Evolutionary conservation across 2,113 vertebrate species (phyloP), one percentile per base, ranked within the genome.

Genomic region (Trachemys scripta): DNA sequence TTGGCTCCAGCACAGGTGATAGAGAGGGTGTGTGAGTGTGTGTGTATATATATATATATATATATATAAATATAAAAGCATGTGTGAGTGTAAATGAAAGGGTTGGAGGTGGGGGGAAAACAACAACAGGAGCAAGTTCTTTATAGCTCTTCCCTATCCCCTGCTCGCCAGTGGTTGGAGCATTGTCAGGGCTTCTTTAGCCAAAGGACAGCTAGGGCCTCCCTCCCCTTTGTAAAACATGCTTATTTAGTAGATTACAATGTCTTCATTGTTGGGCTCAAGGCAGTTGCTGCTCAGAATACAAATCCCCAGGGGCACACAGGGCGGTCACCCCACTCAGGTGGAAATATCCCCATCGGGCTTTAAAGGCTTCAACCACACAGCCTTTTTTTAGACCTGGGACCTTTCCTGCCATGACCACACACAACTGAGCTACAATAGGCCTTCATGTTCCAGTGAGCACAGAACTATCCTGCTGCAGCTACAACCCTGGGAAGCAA

Each of bases 341-440:
- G 56, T 25, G 56, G 56, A 57, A 27, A 27, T 10, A 27, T 9
- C 53, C 19, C 53, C 19, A 1, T 54, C 9, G 22, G n/a, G 9
- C n/a, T 42, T n/a, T 22, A 72, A 72, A 20, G 4, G 31, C 65
- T 72, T 8, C n/a, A 10, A 10, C 31, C 65, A 17, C 5, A 2
- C n/a, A 17, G 9, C 17, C 65, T n/a, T 35, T n/a, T 69, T n/a
- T 35, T 19, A 29, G 31, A 7, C 5, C 14, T 29, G 31, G 14
- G 62, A 31, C 62, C 31, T 35, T n/a, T 65, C 65, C 17, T 69
- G 19, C 31, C 19, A 4, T 8, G 10, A n/a, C 16, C 14, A 69
- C 3, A 12, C 5, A 12, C 1, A 12, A 31, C 65, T n/a, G 35
- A 38, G 65, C 31, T 5, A 5, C 4, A 4, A 19, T 7, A 19